phyloP scores from a whole-genome alignment of 2,797 vertebrate species.

The Pelochelys cantorii region DNA sequence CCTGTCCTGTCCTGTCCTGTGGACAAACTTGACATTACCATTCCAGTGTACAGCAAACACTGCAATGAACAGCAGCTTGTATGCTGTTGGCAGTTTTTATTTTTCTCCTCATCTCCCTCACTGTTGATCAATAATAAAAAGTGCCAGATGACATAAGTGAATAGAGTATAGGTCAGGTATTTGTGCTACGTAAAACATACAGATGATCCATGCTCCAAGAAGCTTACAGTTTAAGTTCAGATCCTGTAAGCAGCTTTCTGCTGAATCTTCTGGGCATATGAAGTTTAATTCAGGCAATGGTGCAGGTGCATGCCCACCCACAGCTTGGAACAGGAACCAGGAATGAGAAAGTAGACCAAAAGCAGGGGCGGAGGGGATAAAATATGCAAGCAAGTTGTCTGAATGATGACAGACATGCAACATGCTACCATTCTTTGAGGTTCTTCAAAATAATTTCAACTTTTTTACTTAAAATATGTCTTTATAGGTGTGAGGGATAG shows the following conservation, averaged over 20 bases:
- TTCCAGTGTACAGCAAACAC: not conserved
- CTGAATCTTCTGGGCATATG: not conserved
- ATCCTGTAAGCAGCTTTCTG: not conserved
- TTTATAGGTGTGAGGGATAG: not conserved
- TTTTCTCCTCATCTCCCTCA: not conserved
- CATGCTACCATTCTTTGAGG: not conserved
- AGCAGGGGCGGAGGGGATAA: not conserved
- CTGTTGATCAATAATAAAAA: not conserved
- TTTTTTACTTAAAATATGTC: not conserved
- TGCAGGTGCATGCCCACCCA: not conserved
- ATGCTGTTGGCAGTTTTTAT: not conserved
- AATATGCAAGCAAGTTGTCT: not conserved
- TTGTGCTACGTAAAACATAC: rapidly evolving
- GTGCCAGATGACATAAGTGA: not conserved
- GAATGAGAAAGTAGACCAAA: not conserved
- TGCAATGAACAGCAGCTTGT: rapidly evolving
- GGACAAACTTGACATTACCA: not conserved
- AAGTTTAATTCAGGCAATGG: not conserved
- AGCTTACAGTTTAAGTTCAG: not conserved
- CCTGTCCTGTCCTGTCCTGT: rapidly evolving
- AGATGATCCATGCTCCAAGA: not conserved
- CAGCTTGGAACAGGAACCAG: not conserved
- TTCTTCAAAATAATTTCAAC: not conserved
- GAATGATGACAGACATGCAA: not conserved
- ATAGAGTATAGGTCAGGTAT: not conserved